Conservation (phyloP, 2,888 invertebrate genomes). For the Hanleya hanleyi region DNA sequence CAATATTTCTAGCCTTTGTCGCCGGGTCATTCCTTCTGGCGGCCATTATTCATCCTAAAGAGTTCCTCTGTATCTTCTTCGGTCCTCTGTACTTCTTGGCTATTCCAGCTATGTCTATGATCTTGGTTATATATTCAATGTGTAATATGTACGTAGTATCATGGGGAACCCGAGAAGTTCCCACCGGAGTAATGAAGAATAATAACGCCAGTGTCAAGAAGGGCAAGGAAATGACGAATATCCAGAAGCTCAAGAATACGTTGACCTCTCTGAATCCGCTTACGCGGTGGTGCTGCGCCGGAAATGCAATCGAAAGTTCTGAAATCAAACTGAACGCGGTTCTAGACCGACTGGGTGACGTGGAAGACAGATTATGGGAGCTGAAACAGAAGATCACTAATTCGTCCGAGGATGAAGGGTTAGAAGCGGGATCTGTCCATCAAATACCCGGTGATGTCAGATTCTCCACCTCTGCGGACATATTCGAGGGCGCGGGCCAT, state of each 20-base stretch:
- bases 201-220: neutral
- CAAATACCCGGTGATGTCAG: neutral
- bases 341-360: slow-evolving; percentile 48
- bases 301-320: slow-evolving; percentile 19
- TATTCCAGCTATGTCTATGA: slow-evolving; percentile 94
- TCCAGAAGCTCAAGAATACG: too few species aligned
- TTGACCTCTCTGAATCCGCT: neutral
- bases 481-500: too few species aligned
- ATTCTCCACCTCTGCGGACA: neutral
- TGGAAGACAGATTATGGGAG: slow-evolving; percentile 38
- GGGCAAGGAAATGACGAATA: too few species aligned
- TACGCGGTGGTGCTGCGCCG: neutral
- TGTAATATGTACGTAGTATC: slow-evolving; percentile 93
- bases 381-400: slow-evolving; percentile 22
- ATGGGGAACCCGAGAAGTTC: slow-evolving; percentile 91
- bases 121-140: slow-evolving; percentile 90
- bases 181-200: slow-evolving; percentile 16
- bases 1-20: slow-evolving; percentile 96
- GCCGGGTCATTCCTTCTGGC: slow-evolving; percentile 89
- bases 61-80: slow-evolving; percentile 76
- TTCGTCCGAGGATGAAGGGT: too few species aligned
- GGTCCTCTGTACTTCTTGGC: slow-evolving; percentile 86
- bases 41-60: slow-evolving; percentile 96
- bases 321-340: slow-evolving; percentile 49
- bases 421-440: neutral